Percentiles rank a stretch among this genome's conserved stretches.
Evolutionary conservation across 2,888 invertebrate species (phyloP).

Genomic region (Xestobium rufovillosum): DNA sequence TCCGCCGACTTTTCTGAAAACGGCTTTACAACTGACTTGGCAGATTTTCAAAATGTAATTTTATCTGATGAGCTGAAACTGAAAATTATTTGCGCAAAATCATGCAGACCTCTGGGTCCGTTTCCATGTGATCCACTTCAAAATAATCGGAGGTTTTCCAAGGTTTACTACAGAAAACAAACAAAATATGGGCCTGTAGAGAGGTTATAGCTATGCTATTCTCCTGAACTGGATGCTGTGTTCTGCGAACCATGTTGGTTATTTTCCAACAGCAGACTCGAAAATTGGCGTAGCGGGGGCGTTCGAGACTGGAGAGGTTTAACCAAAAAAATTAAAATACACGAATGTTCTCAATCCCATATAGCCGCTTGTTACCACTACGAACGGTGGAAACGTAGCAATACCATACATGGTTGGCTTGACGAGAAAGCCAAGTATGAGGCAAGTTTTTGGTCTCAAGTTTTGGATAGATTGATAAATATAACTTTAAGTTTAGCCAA

Average conservation of each 20-base stretch:
- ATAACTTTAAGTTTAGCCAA: constrained; percentile 19
- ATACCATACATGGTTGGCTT: constrained; percentile 18
- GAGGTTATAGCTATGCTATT: constrained; percentile 23
- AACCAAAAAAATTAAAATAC: constrained; percentile 20
- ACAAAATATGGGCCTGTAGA: constrained; percentile 21
- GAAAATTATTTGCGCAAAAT: constrained; percentile 7
- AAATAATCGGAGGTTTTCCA: constrained; percentile 23
- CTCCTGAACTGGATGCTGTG: constrained; percentile 20
- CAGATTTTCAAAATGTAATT: no score
- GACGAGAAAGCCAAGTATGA: constrained; percentile 18
- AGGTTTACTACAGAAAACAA: constrained; percentile 20
- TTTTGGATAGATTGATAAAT: constrained; percentile 19
- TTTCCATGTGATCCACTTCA: constrained; percentile 15
- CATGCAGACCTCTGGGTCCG: constrained; percentile 9
- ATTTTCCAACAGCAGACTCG: no score
- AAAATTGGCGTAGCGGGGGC: constrained; percentile 16
- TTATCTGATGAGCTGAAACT: constrained; percentile 10
- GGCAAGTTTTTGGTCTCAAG: constrained; percentile 20
- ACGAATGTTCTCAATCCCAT: constrained; percentile 14
- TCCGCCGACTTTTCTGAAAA: no score
- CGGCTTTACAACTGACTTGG: no score
- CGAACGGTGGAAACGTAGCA: constrained; percentile 23
- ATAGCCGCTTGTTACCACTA: constrained; percentile 22
- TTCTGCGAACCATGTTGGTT: constrained; percentile 24
- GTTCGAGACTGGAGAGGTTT: constrained; percentile 23